Conservation (phyloP, 2,888 invertebrate species). For the Ctena decussata region DNA sequence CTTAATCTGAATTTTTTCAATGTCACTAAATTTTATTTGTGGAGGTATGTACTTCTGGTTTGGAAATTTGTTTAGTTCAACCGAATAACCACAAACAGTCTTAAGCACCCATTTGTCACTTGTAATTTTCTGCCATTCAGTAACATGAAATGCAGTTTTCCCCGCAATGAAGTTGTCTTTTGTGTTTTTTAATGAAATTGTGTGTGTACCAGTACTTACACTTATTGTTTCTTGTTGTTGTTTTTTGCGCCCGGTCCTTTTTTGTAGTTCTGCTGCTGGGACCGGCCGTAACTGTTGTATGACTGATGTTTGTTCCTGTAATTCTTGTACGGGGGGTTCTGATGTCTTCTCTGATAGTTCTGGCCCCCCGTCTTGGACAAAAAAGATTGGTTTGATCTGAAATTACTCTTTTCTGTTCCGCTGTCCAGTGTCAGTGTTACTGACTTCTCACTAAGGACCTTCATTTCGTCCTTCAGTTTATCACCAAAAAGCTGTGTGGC, state of each 20-base stretch:
- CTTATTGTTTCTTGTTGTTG: background rate
- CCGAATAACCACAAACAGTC: background rate
- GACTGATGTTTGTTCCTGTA: too few relatives aligned
- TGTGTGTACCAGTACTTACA: background rate
- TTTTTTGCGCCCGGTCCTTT: background rate
- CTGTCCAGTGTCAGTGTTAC: too few relatives aligned
- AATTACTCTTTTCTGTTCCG: too few relatives aligned
- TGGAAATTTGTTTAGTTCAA: background rate
- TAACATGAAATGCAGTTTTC: constrained; percentile 32
- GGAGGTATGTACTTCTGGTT: background rate
- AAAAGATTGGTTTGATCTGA: too few relatives aligned
- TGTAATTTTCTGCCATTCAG: constrained; percentile 5
- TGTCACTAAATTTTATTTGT: background rate
- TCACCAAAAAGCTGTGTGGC: too few relatives aligned
- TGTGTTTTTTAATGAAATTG: background rate
- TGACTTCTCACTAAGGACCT: too few relatives aligned
- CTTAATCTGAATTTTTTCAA: background rate
- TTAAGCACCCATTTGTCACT: constrained; percentile 12
- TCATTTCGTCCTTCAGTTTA: too few relatives aligned
- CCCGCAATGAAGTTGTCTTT: background rate
- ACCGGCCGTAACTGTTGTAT: too few relatives aligned
- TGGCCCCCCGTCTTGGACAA: too few relatives aligned
- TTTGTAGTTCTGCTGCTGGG: background rate
- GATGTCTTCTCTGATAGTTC: too few relatives aligned
- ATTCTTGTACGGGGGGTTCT: too few relatives aligned